A percentile compares a stretch with the other conserved stretches of the same genome.
Conservation (phyloP, 2,797 vertebrate species). For the Saxicola maurus region DNA sequence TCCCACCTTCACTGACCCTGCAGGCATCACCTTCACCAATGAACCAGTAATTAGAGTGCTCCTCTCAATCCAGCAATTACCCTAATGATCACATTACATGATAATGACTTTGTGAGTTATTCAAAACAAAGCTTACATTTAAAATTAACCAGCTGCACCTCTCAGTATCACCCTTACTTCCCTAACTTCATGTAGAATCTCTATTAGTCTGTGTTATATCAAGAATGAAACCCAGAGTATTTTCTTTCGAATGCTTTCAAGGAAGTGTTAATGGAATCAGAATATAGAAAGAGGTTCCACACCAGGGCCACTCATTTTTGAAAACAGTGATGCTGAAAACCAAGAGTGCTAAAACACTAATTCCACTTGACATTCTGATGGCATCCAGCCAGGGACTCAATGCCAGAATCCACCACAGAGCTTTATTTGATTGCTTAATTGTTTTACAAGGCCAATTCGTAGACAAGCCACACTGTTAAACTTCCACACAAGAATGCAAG, state of each 20-base stretch:
- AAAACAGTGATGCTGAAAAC: background rate
- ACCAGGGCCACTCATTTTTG: background rate
- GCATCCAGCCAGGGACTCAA: conserved; percentile 11
- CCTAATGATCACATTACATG: background rate
- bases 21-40: conserved; percentile 4
- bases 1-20: background rate
- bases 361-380: conserved; percentile 36
- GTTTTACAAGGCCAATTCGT: conserved; percentile 37
- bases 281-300: background rate
- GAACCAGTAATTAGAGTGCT: background rate
- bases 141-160: background rate
- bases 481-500: background rate
- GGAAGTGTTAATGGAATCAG: background rate
- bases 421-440: conserved; percentile 58
- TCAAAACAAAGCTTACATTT: background rate
- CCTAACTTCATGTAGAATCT: background rate
- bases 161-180: background rate
- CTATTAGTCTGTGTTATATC: background rate
- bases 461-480: conserved; percentile 13
- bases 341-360: conserved; percentile 23
- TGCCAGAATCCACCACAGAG: conserved; percentile 40
- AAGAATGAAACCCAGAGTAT: background rate
- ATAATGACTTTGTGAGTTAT: background rate
- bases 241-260: background rate
- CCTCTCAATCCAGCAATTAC: background rate